Evolutionary conservation across 1,140 invertebrate genomes (phyloP).

Genomic region (Cephus cinctus): DNA sequence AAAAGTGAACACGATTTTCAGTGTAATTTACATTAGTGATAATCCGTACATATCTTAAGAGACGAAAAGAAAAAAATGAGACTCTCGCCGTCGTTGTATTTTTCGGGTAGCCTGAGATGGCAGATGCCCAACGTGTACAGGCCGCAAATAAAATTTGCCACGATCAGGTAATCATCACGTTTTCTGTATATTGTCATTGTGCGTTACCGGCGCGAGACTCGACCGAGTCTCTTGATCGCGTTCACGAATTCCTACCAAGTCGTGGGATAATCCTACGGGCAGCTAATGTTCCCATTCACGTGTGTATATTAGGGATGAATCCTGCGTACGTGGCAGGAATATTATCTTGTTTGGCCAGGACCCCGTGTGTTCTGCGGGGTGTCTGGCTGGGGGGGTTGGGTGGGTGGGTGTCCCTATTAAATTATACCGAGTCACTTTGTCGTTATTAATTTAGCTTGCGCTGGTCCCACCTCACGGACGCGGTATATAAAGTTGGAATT

Average conservation of each 20-base stretch:
- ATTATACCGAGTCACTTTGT: too few relatives aligned
- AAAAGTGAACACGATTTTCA: too few relatives aligned
- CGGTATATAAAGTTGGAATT: too few relatives aligned
- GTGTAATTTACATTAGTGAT: too few relatives aligned
- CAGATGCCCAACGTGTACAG: slow-evolving; percentile 52
- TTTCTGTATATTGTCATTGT: too few relatives aligned
- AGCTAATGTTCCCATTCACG: slow-evolving; percentile 37
- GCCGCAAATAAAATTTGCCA: slow-evolving; percentile 43
- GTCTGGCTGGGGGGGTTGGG: too few relatives aligned
- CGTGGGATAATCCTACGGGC: slow-evolving; percentile 34
- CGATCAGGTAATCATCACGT: slow-evolving; percentile 42
- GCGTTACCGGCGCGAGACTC: background rate
- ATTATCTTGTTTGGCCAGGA: slow-evolving; percentile 40
- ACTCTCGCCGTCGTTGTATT: slow-evolving; percentile 33
- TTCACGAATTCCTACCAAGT: slow-evolving; percentile 30
- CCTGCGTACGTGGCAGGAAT: slow-evolving; percentile 28
- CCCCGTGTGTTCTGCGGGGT: too few relatives aligned
- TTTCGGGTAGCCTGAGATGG: slow-evolving; percentile 47
- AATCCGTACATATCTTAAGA: too few relatives aligned
- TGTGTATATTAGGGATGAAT: slow-evolving; percentile 29
- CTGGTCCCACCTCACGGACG: too few relatives aligned
- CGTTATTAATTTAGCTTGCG: too few relatives aligned
- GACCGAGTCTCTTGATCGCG: background rate
- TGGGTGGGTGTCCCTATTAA: too few relatives aligned
- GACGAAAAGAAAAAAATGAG: slow-evolving; percentile 17